Evolutionary conservation across 2,797 vertebrate genomes (phyloP), one percentile per base, ranked within the genome.

Genomic region (Podarcis siculus): DNA sequence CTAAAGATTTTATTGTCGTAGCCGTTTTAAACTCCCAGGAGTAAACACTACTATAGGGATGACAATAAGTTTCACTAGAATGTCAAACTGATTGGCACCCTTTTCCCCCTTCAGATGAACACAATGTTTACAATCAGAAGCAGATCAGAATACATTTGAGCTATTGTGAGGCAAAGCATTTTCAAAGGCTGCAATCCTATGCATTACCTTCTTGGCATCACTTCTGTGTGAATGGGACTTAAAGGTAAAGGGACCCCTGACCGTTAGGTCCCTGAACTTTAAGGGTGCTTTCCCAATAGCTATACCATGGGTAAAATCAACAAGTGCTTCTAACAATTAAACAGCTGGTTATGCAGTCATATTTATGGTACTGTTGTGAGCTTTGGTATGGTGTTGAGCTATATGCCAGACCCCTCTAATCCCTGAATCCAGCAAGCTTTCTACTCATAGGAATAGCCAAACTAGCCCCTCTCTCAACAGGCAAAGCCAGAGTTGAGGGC

Each of bases 41-140:
- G 55, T 83, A 89, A 67, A 80, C 87, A 85, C 55, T 75, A 23
- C 61, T 19, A 64, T 19, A 64, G 21, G 6, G 61, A 23, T 23
- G 17, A 90, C 77, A 83, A 76, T 92, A 55, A 64, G 69, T 93
- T 86, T 87, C 78, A 86, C 5, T n/a, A 23, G 64, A 82, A 92
- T 27, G 87, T 90, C 19, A 37, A 89, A 77, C 30, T 82, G 15
- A 78, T 1, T 32, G 32, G 84, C 19, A 71, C 79, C 58, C 77
- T 21, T 30, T 84, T 75, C 77, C 82, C 83, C 15, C 71, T 79
- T 61, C 81, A 87, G 83, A 13, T 91, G 71, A 90, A 84, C 2
- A 69, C 27, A 66, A 82, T 35, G 61, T 17, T 45, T 77, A 88
- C 12, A 86, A 55, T 69, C 12, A 82, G 75, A 19, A 83, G 39